Base-by-base conservation (phyloP, 1,140 invertebrate species). In the Planococcus citri region DNA sequence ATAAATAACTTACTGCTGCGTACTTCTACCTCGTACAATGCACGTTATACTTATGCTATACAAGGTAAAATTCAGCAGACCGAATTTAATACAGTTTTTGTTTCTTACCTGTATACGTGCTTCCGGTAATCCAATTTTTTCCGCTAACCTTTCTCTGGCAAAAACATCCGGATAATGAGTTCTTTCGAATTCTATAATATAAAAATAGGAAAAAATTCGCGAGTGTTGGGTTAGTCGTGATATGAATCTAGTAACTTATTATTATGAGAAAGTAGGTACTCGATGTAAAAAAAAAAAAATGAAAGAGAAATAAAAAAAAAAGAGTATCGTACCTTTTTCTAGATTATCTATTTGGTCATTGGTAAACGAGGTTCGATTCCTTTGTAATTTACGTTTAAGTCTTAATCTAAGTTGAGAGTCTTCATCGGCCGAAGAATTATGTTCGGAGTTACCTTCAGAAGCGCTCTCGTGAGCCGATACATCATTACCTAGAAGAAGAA, bases 161-260 rank as follows among this genome's bases (percentile, higher is more conserved):
- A 98, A 98, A 68, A 98, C 96, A 82, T 99, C 97, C 73, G 97
- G 97, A 83, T 99, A 99, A 84, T 99, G 96, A 69, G 96, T 98
- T 80, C 95, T 83, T 83, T 98, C 95, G 83, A 99, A 99, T 86
- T 98, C 96, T 93, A 83, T 74, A 83, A 82, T 68, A 69, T 4
- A 68, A 68, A 68, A 20, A n/a, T n/a, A n/a, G n/a, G n/a, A n/a
- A 9, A 61, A 9, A 61, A n/a, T 61, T 14, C 21, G 21, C n/a
- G 14, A n/a, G 58, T 9, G 14, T 9, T n/a, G n/a, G n/a, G n/a
- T 68, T 33, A 12, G 9, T 22, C 25, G 29, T 10, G 67, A 24
- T 33, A 33, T 33, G 12, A 6, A 33, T 6, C 29, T 33, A 33
- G n/a, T n/a, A n/a, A n/a, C n/a, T n/a, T n/a, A n/a, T n/a, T n/a